phyloP scores from a whole-genome alignment of 2,888 invertebrate genomes.

The Heliconius cydno region DNA sequence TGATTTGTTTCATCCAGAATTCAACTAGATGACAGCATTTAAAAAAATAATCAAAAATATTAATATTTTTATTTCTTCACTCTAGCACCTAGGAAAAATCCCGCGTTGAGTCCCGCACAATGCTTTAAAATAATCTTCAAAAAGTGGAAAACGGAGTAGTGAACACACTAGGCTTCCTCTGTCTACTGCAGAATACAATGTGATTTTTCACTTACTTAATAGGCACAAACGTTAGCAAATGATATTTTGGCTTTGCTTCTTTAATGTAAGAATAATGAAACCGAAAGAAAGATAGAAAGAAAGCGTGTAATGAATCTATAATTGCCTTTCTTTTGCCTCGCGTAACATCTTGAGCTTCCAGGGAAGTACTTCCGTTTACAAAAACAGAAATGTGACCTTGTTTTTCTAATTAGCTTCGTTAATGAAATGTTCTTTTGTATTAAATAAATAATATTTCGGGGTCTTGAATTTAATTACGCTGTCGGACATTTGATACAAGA shows the following conservation, averaged over 20 bases:
- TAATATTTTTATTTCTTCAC: too few species aligned
- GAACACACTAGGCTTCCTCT: too few species aligned
- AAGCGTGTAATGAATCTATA: slow-evolving; percentile 45
- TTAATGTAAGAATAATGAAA: slow-evolving; percentile 27
- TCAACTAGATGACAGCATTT: too few species aligned
- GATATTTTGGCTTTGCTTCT: slow-evolving; percentile 12
- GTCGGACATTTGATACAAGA: slow-evolving; percentile 16
- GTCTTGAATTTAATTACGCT: slow-evolving; percentile 33
- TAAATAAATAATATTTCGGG: slow-evolving; percentile 32
- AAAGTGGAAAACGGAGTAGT: too few species aligned
- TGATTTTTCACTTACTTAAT: not conserved
- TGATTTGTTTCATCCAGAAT: too few species aligned
- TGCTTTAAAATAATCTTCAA: too few species aligned
- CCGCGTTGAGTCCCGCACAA: too few species aligned
- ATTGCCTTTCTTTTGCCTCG: slow-evolving; percentile 44
- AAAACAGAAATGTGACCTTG: slow-evolving; percentile 41
- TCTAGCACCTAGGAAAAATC: too few species aligned
- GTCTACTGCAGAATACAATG: too few species aligned
- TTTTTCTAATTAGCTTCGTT: slow-evolving; percentile 47
- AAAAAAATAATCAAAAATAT: too few species aligned
- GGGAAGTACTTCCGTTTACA: slow-evolving; percentile 42
- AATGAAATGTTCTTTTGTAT: slow-evolving; percentile 42
- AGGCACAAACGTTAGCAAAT: not conserved
- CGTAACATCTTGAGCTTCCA: slow-evolving; percentile 44
- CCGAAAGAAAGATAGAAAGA: slow-evolving; percentile 29